These are phyloP conservation scores for Drosophila silvestris DNA, from an alignment of 2,888 invertebrate genomes.

Conservation along the genomic window DNA sequence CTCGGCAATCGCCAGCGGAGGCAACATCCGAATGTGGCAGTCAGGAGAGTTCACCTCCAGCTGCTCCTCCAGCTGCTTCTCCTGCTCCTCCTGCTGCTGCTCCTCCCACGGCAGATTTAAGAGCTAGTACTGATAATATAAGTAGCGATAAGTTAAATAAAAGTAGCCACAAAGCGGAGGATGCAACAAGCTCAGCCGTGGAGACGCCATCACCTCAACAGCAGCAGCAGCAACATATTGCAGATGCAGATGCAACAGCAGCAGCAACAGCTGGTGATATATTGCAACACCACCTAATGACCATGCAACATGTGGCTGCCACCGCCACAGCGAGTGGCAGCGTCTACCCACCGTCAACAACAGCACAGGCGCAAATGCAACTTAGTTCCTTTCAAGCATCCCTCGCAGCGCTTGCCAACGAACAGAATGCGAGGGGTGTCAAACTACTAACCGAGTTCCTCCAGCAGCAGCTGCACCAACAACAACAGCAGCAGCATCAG, in stretches of 20 bases:
- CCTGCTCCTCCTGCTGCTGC: not conserved
- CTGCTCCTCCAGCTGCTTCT: not conserved
- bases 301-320: slow-evolving; percentile 36
- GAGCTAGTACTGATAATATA: slow-evolving; percentile 83
- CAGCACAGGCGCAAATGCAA: slow-evolving; percentile 47
- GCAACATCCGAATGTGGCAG: not conserved
- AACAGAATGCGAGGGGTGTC: slow-evolving; percentile 74
- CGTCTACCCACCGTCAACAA: slow-evolving; percentile 49
- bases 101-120: slow-evolving; percentile 23
- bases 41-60: not conserved
- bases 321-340: slow-evolving; percentile 42
- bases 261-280: slow-evolving; percentile 46
- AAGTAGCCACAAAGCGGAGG: slow-evolving; percentile 21
- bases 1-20: slow-evolving; percentile 17
- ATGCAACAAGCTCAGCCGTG: slow-evolving; percentile 26
- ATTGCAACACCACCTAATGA: slow-evolving; percentile 53
- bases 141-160: slow-evolving; percentile 75
- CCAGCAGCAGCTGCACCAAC: slow-evolving; percentile 81
- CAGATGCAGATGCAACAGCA: slow-evolving; percentile 42
- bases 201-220: slow-evolving; percentile 41
- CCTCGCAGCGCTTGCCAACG: slow-evolving; percentile 73
- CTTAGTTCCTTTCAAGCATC: slow-evolving; percentile 83
- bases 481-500: slow-evolving; percentile 77
- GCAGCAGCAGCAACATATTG: slow-evolving; percentile 5
- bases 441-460: slow-evolving; percentile 84